Percentiles rank a stretch among this genome's conserved stretches.
Evolutionary conservation across 2,113 vertebrate genomes (phyloP).

Genomic region (Bubalus kerabau): DNA sequence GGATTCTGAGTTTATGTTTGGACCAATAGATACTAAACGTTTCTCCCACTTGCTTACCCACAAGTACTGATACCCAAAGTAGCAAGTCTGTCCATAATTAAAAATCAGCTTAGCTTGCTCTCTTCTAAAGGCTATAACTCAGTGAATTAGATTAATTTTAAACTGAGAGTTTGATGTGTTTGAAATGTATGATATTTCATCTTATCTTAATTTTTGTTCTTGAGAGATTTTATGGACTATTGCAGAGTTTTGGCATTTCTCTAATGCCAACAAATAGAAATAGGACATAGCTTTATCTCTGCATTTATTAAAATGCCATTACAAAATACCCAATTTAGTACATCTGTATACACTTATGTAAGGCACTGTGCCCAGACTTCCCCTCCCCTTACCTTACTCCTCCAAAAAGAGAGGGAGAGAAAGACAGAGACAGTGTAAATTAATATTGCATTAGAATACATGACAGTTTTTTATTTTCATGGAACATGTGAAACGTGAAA

Average conservation of each 20-base stretch:
- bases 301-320: not conserved
- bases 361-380: not conserved
- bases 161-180: not conserved
- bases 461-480: conserved; percentile 15
- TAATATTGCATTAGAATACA: not conserved
- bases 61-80: not conserved
- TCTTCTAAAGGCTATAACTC: not conserved
- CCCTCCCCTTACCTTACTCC: not conserved
- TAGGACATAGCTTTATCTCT: not conserved
- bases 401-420: not conserved
- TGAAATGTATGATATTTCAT: not conserved
- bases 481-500: not conserved
- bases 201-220: conserved; percentile 19
- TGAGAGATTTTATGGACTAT: not conserved
- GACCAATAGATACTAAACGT: not conserved
- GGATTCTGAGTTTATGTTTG: not conserved
- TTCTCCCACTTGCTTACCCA: not conserved
- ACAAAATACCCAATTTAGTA: not conserved
- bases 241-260: not conserved
- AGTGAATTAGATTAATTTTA: not conserved
- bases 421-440: not conserved
- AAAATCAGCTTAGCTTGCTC: not conserved
- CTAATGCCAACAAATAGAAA: not conserved
- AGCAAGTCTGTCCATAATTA: not conserved
- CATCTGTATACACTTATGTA: not conserved